Base-by-base conservation (phyloP, 2,888 invertebrate species). In the Harmothoe impar region DNA sequence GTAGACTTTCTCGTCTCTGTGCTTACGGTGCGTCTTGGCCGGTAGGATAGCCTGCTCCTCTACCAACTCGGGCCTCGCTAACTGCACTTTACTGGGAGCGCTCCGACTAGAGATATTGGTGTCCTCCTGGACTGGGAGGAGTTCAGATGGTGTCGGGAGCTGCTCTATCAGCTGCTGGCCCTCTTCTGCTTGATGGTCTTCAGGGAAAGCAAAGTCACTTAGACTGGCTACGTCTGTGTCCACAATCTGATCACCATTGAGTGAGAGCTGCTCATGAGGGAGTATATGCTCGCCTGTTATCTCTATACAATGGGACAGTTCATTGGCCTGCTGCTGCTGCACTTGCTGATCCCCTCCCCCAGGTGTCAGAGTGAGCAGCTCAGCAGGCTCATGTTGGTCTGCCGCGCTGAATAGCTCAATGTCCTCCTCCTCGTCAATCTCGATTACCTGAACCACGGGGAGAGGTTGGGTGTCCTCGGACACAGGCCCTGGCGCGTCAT, bases 1-100 rank as follows among this genome's bases (percentile, higher is more conserved):
- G 23, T 72, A 77, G 12, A 91, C 85, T 81, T 91, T 89, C 35
- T 72, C 72, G 33, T 86, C 86, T 17, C 51, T 62, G 23, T 90
- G 54, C 43, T 62, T 56, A 23, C 90, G 78, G 62, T 84, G 72
- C 43, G 54, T 89, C 35, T 89, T 89, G 62, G 89, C 68, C 25
- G 62, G 89, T 31, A 89, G 25, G 0, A 89, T 68, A 20, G 43
- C 7, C 17, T 68, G 54, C 0, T 89, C 89, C 0, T 84, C 84
- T 33, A 51, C 15, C 25, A 25, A 20, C 33, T 10, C 33, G 7
- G 84, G 20, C 12, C 20, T 33, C 35, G 10, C 33, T 51, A 10
- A 20, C 15, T 72, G 25, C 15, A 12, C 25, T 72, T 62, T 62
- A n/a, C 78, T 29, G 1, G 29, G 3, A 3, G 1, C 3, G 31